Base-by-base conservation (phyloP, 2,113 vertebrate species). In the Poecile atricapillus region DNA sequence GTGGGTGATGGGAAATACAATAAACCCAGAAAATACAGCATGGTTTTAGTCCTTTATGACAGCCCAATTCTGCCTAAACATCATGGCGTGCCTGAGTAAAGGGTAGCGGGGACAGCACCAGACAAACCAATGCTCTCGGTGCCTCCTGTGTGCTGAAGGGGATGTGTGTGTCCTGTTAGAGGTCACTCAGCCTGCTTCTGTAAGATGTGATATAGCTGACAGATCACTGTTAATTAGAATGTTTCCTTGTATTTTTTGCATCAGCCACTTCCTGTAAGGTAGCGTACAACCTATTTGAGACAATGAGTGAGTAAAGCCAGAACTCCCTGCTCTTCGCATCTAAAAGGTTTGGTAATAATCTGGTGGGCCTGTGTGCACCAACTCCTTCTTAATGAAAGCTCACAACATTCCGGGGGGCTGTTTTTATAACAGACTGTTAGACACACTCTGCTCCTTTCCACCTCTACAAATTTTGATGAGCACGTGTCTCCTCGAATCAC, bases 371-470 rank as follows among this genome's bases (percentile, higher is more conserved):
- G 62, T 67, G 55, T 92, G 81, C 83, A 95, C 82, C 85, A 87
- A 49, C 65, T 46, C 95, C 76, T 90, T 80, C 92, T 83, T 85
- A 95, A 52, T 86, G 94, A 96, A 89, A 89, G 83, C 58, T 97
- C 90, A 95, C 87, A 95, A 49, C 44, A 37, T 91, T 95, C 87
- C 1, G 3, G 62, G 96, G 85, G 52, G 63, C 60, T 96, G 96
- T 95, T 97, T 96, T 96, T 96, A 39, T 96, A 94, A 92, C 91
- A 95, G 93, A 96, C 94, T 96, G 93, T 95, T 97, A 96, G 86
- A 64, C n/a, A 59, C 46, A 74, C 84, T 55, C 85, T 76, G 50
- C 75, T 83, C 50, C 55, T 67, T 97, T 76, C 95, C 94, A 93
- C 74, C 46, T 92, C 77, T 90, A 30, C 75, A 87, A 78, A 83